Base-by-base conservation (phyloP, 2,113 vertebrate species). In the Anhinga anhinga region DNA sequence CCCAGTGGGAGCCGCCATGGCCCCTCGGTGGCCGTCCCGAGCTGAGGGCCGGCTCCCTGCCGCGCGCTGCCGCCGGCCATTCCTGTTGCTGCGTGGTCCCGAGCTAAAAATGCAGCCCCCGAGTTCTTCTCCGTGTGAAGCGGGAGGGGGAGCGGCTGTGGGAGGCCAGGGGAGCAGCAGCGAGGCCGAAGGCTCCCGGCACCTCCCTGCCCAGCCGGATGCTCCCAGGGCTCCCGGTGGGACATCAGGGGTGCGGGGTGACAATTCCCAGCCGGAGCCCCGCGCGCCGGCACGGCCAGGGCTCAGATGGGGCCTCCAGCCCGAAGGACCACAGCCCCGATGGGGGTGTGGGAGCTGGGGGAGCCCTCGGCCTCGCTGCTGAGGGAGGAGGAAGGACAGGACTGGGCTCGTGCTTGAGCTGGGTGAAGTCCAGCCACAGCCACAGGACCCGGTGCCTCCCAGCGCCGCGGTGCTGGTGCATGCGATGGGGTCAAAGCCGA, bases 141-240 rank as follows among this genome's bases (percentile, higher is more conserved):
- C 53, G 18, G 63, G 44, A 32, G 53, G 23, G 55, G 47, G 38
- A 44, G 12, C 5, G 32, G 63, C 71, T 14, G 19, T 12, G 40
- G 63, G 32, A 10, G 18, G 34, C 8, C 30, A 2, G 38, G 30
- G 62, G 25, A 18, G 23, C 22, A 12, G 66, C 53, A 47, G 38
- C 1, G 26, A 42, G 45, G n/a, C 7, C 1, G 0, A 8, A 0
- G 50, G 67, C 72, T 25, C 29, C 4, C 1, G 61, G 69, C 47
- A 27, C 4, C 18, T 27, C 49, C 69, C 26, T 61, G 20, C 55
- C 42, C 53, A 8, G 45, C 65, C 27, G 4, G 5, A 18, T 3
- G 7, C 52, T 38, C 22, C 25, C 25, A 5, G 32, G n/a, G 40
- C 23, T 59, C 52, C 30, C 1, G 0, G 4, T 3, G 5, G 42